phyloP scores from a whole-genome alignment of 2,888 invertebrate species.

The Andrena camellia region DNA sequence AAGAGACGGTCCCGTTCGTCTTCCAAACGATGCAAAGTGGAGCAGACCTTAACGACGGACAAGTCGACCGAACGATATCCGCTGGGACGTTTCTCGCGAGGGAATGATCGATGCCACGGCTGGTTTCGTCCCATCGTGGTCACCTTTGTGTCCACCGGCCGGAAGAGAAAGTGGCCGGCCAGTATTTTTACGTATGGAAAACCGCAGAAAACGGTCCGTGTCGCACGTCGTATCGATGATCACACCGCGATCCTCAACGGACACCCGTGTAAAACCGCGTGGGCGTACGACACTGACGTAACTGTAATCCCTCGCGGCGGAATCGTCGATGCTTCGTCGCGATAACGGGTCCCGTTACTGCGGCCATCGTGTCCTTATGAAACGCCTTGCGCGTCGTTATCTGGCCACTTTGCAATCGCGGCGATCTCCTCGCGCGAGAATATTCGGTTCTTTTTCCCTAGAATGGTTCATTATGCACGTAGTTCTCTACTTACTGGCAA shows the following conservation, averaged over 20 bases:
- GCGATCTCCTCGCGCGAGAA: background rate
- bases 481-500: background rate
- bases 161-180: conserved; percentile 77
- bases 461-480: background rate
- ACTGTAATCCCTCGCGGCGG: conserved; percentile 37
- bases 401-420: conserved; percentile 35
- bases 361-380: conserved; percentile 23
- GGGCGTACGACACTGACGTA: conserved; percentile 50
- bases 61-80: conserved; percentile 46
- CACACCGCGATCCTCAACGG: conserved; percentile 37
- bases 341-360: conserved; percentile 52
- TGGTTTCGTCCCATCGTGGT: conserved; percentile 67
- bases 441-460: background rate
- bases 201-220: conserved; percentile 50
- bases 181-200: conserved; percentile 14
- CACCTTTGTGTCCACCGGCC: conserved; percentile 70
- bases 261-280: conserved; percentile 33
- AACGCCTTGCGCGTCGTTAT: conserved; percentile 26
- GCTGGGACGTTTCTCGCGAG: conserved; percentile 24
- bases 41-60: conserved; percentile 51
- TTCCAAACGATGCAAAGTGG: conserved; percentile 20
- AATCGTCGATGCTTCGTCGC: conserved; percentile 28
- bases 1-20: conserved; percentile 24
- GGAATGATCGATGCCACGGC: conserved; percentile 46
- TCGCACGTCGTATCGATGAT: conserved; percentile 58